A percentile compares a stretch with the other conserved stretches of the same genome.
These are phyloP conservation scores for Hydrophis major DNA, from an alignment of 2,797 vertebrate species.

Conservation along the genomic window DNA sequence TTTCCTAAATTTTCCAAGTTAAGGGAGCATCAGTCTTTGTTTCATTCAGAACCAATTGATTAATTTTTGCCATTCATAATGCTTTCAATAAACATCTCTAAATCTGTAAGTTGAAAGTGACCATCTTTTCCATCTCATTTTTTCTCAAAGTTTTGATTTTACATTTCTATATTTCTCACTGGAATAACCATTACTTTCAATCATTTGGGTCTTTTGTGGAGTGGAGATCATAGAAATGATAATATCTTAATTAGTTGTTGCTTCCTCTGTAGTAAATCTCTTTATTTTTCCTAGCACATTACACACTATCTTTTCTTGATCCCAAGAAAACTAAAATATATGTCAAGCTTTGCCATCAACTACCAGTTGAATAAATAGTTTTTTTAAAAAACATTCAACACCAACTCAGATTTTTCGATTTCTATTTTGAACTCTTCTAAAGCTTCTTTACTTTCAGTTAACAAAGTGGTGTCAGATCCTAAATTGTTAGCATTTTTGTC, in stretches of 20 bases:
- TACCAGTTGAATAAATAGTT: background rate
- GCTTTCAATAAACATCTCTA: background rate
- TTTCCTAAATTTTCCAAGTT: background rate
- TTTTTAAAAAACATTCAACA: background rate
- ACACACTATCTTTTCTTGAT: background rate
- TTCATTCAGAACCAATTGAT: background rate
- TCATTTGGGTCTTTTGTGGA: background rate
- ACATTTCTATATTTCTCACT: background rate
- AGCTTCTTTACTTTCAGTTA: background rate
- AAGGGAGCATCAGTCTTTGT: background rate
- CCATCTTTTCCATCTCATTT: background rate
- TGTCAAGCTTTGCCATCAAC: background rate
- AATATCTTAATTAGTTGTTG: background rate
- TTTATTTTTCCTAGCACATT: background rate
- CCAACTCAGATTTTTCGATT: background rate
- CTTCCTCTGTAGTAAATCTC: background rate
- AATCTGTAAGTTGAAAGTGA: background rate
- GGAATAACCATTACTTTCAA: background rate
- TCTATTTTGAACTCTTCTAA: background rate
- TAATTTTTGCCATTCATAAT: background rate
- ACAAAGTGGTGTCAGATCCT: background rate
- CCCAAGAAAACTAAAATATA: background rate
- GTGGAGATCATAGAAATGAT: background rate
- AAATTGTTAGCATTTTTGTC: background rate
- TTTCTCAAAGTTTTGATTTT: background rate